Base-by-base conservation (phyloP, 2,797 vertebrate genomes). In the Cyprinodon diabolis region DNA sequence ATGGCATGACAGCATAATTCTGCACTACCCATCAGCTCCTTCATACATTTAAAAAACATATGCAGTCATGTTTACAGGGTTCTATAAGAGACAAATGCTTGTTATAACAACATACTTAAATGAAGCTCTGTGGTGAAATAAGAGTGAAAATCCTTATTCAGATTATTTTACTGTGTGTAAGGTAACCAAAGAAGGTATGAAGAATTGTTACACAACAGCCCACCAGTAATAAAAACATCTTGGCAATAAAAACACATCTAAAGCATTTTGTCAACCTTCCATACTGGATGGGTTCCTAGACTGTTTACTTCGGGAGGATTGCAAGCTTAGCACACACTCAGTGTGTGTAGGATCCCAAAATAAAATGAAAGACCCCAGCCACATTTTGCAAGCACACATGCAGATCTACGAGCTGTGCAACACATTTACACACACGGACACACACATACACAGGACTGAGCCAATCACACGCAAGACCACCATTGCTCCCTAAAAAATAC, bases 401-500 rank as follows among this genome's bases (percentile, higher is more conserved):
- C 70, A 49, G 45, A 60, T 37, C 47, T 62, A 58, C 17, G 12
- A 69, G 48, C 75, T 54, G 49, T 23, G 40, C 58, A 67, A 73
- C 77, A 71, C 68, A 77, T 66, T 66, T 35, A 67, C 68, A 65
- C 62, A 76, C 40, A 69, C 69, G 67, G 66, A 57, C 62, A 74
- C 52, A 66, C 63, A 76, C 69, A 72, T 74, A 70, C 68, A 76
- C 67, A 68, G 37, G 74, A 78, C 1, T 15, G 62, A 80, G 68
- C 84, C 66, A 84, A 73, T 80, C 80, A 69, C 79, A 73, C 86
- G 80, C 52, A 48, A 15, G 52, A 67, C 82, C 83, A 82, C 84
- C 87, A 72, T 74, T 76, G 87, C 87, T 86, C 83, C 70, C 79
- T 76, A 70, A 84, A 66, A 87, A 70, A 86, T n/a, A 88, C 56